Base-by-base conservation (phyloP, 2,113 vertebrate species). In the Hyperopisus bebe region DNA sequence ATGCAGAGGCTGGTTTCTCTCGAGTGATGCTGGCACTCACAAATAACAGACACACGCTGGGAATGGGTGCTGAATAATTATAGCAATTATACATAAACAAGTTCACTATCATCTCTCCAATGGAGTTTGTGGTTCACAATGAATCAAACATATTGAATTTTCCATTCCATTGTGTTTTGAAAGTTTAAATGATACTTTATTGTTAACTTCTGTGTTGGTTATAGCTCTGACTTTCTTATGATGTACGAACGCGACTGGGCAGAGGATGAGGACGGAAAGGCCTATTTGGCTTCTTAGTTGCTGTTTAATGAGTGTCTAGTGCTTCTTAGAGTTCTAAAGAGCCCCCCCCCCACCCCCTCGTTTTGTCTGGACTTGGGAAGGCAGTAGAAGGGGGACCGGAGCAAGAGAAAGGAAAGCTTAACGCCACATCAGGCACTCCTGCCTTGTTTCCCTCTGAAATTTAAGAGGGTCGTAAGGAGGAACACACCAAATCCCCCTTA, bases 301-400 rank as follows among this genome's bases (percentile, higher is more conserved):
- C 48, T 86, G 88, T 89, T 90, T 90, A 89, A 90, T 91, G 83
- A 90, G 87, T 50, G 90, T 89, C 89, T 89, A 85, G 58, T 90
- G 90, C 86, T 89, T 89, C 90, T 89, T 90, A 90, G 88, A 70
- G 90, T 62, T 85, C 74, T 89, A n/a, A 46, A 88, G 91, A 89
- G 86, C 77, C 89, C 27, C 51, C 31, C 44, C 50, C 88, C 39
- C 50, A 21, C 42, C 48, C 51, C 17, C 53, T 5, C 1, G 0
- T 80, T 90, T 91, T 91, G 89, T 91, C 47, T 86, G 48, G 66
- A 87, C 31, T 39, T 80, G 31, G 87, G 87, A 87, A 80, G 88
- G 42, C 51, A 80, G 66, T 47, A 27, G 42, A 48, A 13, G 58
- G 83, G 46, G 44, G n/a, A 35, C 47, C n/a, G 84, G 31, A 74